Conservation (phyloP, 2,888 invertebrate genomes). For the Thereva nobilitata region DNA sequence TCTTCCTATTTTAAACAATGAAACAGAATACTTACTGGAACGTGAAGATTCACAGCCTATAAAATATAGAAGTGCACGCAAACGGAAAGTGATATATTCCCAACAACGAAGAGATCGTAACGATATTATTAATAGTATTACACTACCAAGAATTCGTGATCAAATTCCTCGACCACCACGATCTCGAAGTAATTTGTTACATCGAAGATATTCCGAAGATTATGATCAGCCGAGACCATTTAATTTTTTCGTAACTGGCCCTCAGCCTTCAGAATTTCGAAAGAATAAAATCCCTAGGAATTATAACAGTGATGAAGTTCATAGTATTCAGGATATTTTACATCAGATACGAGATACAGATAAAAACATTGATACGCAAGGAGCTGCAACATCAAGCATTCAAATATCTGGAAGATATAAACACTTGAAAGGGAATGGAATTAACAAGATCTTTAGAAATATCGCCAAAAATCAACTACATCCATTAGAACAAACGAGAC, state of each 20-base stretch:
- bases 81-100: conserved; percentile 29
- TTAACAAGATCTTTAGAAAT: conserved; percentile 53
- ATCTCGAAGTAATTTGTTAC: conserved; percentile 36
- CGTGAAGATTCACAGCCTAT: conserved; percentile 33
- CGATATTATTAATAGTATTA: background rate
- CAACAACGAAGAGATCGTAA: conserved; percentile 9
- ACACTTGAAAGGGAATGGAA: conserved; percentile 54
- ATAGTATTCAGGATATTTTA: conserved; percentile 57
- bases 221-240: conserved; percentile 53
- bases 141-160: conserved; percentile 36
- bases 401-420: conserved; percentile 55
- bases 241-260: conserved; percentile 54
- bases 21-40: conserved; percentile 36
- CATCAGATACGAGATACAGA: conserved; percentile 42
- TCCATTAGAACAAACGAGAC: conserved; percentile 41
- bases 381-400: conserved; percentile 46
- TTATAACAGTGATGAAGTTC: conserved; percentile 41
- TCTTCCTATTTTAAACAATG: background rate
- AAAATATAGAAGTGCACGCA: background rate
- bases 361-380: conserved; percentile 44
- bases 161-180: conserved; percentile 45
- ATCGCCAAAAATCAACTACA: conserved; percentile 40
- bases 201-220: conserved; percentile 38
- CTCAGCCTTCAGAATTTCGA: conserved; percentile 52
- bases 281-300: conserved; percentile 16